phyloP scores from a whole-genome alignment of 2,888 invertebrate species.

The Crocallis elinguaria region DNA sequence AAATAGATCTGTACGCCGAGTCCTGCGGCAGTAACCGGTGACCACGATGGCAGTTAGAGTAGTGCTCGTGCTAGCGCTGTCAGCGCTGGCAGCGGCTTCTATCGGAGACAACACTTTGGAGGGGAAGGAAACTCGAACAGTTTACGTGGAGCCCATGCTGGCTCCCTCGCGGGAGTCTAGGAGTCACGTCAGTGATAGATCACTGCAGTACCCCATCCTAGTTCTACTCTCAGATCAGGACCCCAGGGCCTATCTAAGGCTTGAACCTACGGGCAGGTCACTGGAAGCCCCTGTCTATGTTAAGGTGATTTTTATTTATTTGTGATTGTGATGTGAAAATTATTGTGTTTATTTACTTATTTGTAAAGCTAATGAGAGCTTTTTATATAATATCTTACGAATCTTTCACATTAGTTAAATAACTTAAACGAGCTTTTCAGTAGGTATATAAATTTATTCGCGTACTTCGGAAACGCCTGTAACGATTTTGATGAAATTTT shows the following conservation, averaged over 20 bases:
- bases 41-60: conserved; percentile 68
- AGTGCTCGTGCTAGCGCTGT: conserved; percentile 63
- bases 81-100: conserved; percentile 56
- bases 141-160: conserved; percentile 72
- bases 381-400: no score
- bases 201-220: conserved; percentile 75
- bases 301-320: conserved; percentile 57
- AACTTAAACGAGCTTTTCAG: no score
- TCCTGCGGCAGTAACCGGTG: conserved; percentile 67
- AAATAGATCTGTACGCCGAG: conserved; percentile 70
- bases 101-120: conserved; percentile 68
- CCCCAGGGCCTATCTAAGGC: conserved; percentile 43
- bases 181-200: conserved; percentile 63
- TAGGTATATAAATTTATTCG: no score
- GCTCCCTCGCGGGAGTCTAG: conserved; percentile 73
- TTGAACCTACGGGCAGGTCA: conserved; percentile 65
- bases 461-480: no score
- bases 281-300: conserved; percentile 70
- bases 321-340: background rate
- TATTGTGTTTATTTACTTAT: no score
- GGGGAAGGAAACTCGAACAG: conserved; percentile 62
- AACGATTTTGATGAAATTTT: no score
- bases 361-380: no score
- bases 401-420: no score
- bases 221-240: conserved; percentile 64